Evolutionary conservation across 2,113 vertebrate species (phyloP), one percentile per base, ranked within the genome.

Genomic region (Alligator sinensis): DNA sequence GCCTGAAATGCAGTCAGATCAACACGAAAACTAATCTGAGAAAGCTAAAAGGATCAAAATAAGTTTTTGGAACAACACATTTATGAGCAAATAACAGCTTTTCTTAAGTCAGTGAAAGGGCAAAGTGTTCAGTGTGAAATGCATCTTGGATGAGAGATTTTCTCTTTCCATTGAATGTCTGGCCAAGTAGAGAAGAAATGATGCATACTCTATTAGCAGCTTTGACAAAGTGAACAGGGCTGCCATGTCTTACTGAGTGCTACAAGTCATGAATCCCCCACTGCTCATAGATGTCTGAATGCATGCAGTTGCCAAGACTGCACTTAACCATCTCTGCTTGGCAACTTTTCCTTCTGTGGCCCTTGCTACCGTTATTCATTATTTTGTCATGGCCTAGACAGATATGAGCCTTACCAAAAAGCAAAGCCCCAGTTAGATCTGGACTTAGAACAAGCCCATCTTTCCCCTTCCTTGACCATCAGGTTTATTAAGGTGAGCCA

Each of bases 401-500:
- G 58, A 72, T 60, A 83, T 27, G 14, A 76, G 2, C 54, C 62
- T 25, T 74, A 85, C 9, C 82, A 79, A 77, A 82, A 93, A 70
- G 16, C 58, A 89, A 66, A 93, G 70, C 61, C 63, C 25, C 21
- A 1, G 58, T 83, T 58, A 59, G 13, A 59, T 27, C 84, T 96
- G 93, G 88, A 94, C 70, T 38, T 80, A 25, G 15, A 79, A 75
- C 68, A 85, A 10, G 77, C 0, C 80, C 62, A 90, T 75, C 16
- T n/a, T 84, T 68, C 58, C 81, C 79, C 80, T 77, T 38, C 17
- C 24, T 55, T 9, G 15, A 55, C 61, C 24, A 84, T 92, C 81
- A 62, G 17, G 2, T 12, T 18, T 34, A 91, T 88, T 54, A 92
- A 76, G 66, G 93, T 91, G 91, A 96, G 90, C 75, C 47, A 93